These are phyloP conservation scores for Orius laevigatus DNA, from an alignment of 1,140 invertebrate species.

Conservation along the genomic window DNA sequence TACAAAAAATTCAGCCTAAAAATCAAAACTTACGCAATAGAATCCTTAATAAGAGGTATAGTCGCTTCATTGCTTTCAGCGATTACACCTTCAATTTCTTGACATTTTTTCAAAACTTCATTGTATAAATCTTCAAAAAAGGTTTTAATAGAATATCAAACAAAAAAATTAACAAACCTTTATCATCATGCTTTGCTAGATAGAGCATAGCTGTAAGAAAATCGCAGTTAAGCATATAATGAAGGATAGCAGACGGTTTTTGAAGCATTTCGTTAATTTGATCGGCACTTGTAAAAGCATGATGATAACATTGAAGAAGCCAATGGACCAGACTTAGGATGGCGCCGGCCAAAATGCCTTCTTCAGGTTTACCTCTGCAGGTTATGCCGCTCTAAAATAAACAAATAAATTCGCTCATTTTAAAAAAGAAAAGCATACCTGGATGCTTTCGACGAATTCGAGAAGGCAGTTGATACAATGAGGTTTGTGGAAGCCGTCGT, in stretches of 20 bases:
- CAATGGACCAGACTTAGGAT: conserved; percentile 61
- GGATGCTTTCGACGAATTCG: conserved; percentile 68
- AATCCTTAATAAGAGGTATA: conserved; percentile 23
- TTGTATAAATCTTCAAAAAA: conserved; percentile 37
- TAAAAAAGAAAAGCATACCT: conserved; percentile 32
- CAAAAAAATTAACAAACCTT: conserved; percentile 25
- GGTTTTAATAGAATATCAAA: background rate
- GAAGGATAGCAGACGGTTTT: conserved; percentile 48
- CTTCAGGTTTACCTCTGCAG: conserved; percentile 61
- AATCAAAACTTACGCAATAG: conserved; percentile 16
- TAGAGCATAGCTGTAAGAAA: conserved; percentile 69
- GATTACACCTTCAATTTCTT: conserved; percentile 45
- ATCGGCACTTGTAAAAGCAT: conserved; percentile 25
- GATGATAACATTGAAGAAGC: conserved; percentile 62
- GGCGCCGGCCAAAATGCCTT: conserved; percentile 54
- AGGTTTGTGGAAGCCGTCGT: conserved; percentile 72
- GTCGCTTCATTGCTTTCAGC: conserved; percentile 37
- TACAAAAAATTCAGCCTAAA: background rate
- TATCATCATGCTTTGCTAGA: conserved; percentile 56
- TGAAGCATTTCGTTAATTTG: conserved; percentile 38
- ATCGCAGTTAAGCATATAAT: conserved; percentile 51
- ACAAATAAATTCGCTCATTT: conserved; percentile 2
- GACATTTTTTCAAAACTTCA: conserved; percentile 53
- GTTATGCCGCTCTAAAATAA: conserved; percentile 33
- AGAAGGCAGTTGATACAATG: conserved; percentile 74